Conservation (phyloP, 2,113 vertebrate genomes). For the Lethenteron reissneri region DNA sequence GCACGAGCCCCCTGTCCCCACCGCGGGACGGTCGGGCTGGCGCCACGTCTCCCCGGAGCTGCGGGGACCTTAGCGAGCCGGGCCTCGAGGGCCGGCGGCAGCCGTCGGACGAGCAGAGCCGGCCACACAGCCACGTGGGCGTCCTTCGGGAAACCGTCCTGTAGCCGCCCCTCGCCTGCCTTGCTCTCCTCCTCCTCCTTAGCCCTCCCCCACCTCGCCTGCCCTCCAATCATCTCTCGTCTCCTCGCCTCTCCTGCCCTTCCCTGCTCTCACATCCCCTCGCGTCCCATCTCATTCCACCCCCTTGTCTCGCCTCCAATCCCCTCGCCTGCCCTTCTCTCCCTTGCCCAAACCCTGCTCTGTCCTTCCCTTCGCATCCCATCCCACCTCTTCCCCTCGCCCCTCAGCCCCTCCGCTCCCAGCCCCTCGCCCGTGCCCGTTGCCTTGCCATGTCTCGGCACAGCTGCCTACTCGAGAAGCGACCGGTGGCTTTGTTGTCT, state of each 20-base stretch:
- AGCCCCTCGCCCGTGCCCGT: neutral
- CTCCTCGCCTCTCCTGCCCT: neutral
- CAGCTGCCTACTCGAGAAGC: neutral
- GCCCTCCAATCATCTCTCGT: neutral
- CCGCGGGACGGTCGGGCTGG: too few species aligned
- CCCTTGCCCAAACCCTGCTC: neutral
- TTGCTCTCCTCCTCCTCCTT: slow-evolving; percentile 18
- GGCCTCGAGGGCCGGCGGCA: slow-evolving; percentile 23
- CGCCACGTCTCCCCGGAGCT: slow-evolving; percentile 34
- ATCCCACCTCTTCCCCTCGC: neutral
- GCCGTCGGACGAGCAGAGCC: slow-evolving; percentile 15
- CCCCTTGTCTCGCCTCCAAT: neutral
- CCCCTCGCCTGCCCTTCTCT: neutral
- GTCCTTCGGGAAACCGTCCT: slow-evolving; percentile 44
- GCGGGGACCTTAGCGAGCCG: slow-evolving; percentile 47
- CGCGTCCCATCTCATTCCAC: neutral
- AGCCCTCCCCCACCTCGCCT: slow-evolving; percentile 13
- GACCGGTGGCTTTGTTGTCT: too few species aligned
- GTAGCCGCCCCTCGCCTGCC: slow-evolving; percentile 17
- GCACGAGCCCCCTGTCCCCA: too few species aligned
- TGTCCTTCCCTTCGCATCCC: neutral
- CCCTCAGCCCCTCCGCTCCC: neutral
- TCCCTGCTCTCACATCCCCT: neutral
- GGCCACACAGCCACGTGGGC: slow-evolving; percentile 24
- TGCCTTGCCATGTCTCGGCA: neutral